These are phyloP conservation scores for Channa striata DNA, from an alignment of 2,797 vertebrate genomes.

Conservation along the genomic window DNA sequence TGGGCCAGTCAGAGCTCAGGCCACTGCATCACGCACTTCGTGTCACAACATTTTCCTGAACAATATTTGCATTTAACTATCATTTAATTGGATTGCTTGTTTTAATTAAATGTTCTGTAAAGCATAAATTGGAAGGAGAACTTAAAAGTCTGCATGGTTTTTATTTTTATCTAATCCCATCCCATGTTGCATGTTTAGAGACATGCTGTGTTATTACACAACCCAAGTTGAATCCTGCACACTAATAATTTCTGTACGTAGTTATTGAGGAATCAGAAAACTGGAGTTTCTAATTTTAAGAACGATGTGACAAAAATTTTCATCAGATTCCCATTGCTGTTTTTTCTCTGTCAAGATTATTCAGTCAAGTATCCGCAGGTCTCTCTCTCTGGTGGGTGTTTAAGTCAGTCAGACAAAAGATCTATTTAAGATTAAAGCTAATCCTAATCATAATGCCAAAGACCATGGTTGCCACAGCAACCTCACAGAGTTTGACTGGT, in stretches of 20 bases:
- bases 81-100: not conserved
- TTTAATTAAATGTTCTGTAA: not conserved
- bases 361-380: not conserved
- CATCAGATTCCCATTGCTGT: not conserved
- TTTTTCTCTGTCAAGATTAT: not conserved
- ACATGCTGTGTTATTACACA: not conserved
- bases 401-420: not conserved
- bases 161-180: not conserved
- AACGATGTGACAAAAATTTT: not conserved
- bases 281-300: not conserved
- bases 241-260: not conserved
- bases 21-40: not conserved
- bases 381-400: not conserved
- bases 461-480: slow-evolving; percentile 1
- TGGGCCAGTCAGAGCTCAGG: slow-evolving; percentile 44
- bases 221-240: not conserved
- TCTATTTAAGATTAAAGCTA: slow-evolving; percentile 4
- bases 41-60: slow-evolving; percentile 4
- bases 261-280: not conserved
- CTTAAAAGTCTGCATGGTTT: not conserved
- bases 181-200: not conserved
- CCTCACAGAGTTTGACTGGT: not conserved
- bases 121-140: no score
- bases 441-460: slow-evolving; percentile 9
- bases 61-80: not conserved